Evolutionary conservation across 2,113 vertebrate species (phyloP), one percentile per base, ranked within the genome.

Genomic region (Arvicanthis niloticus): DNA sequence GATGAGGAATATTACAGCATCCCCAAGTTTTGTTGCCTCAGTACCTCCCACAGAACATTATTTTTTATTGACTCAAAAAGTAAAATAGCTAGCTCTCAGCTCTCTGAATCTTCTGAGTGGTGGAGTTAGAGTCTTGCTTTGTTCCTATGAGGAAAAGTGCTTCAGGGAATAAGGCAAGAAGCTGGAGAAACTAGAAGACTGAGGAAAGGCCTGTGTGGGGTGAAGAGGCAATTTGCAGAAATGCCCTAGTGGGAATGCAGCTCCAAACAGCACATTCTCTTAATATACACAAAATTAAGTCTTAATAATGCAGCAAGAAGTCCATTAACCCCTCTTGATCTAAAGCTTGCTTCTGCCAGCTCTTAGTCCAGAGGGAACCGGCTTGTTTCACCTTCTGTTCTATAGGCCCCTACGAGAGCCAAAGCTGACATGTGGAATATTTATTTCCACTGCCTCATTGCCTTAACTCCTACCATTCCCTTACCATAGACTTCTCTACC

Each of bases 201-300:
- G 76, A 7, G 21, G 56, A 97, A 97, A 93, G 97, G 72, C 97
- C 95, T 89, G 0, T 86, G 42, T 90, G 67, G 91, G 97, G 96
- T 97, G 91, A 97, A 97, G 89, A 98, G 94, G 95, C 97, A 98
- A 98, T 98, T 98, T 98, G 48, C 95, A 97, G 94, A 95, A 94
- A 98, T 98, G 84, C 98, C 98, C 98, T 97, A 96, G 96, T 98
- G 98, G 98, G 97, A 98, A 98, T 95, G 91, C 96, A 98, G 95
- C 98, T 98, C 97, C 84, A 98, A 98, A 98, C 94, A 97, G 89
- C 91, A 70, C 80, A 94, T 98, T 98, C 40, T 76, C 96, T 98
- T 98, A 98, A 98, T 98, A 98, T 98, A 99, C 8, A 97, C 94
- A 97, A 98, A 98, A 98, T 99, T 98, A 98, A 98, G 97, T 97